phyloP scores from a whole-genome alignment of 2,888 invertebrate species.

The Cataglyphis altisquamis region DNA sequence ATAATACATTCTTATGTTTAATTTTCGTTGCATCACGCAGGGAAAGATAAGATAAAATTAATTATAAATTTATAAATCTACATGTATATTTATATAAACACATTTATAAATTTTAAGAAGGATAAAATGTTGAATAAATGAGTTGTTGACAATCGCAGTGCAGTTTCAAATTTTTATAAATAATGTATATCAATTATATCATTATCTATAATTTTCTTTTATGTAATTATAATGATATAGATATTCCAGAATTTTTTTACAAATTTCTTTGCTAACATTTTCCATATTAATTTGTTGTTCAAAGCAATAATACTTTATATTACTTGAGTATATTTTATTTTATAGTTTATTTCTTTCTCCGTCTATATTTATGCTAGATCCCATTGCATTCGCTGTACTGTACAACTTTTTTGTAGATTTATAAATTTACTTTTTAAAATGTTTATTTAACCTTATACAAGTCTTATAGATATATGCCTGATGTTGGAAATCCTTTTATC shows the following conservation, averaged over 20 bases:
- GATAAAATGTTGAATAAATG: neutral
- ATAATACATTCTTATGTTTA: constrained; percentile 36
- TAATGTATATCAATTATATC: neutral
- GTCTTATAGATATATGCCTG: neutral
- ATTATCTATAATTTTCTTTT: constrained; percentile 6
- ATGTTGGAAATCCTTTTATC: neutral
- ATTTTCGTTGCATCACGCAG: constrained; percentile 35
- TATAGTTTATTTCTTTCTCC: neutral
- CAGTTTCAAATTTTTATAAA: constrained; percentile 10
- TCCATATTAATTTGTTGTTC: neutral
- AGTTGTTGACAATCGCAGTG: constrained; percentile 24
- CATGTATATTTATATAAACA: neutral
- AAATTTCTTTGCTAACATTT: neutral
- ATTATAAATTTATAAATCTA: constrained; percentile 31
- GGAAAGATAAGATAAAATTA: constrained; percentile 44
- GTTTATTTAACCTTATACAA: neutral
- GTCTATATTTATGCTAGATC: neutral
- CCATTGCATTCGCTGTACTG: neutral
- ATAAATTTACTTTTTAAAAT: constrained; percentile 12
- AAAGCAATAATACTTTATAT: neutral
- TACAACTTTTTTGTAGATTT: neutral
- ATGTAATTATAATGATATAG: neutral
- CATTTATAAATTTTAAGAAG: neutral
- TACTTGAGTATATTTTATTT: neutral
- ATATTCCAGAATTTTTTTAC: neutral